Evolutionary conservation across 2,888 invertebrate species (phyloP).

Genomic region (Amphipyra tragopoginis): DNA sequence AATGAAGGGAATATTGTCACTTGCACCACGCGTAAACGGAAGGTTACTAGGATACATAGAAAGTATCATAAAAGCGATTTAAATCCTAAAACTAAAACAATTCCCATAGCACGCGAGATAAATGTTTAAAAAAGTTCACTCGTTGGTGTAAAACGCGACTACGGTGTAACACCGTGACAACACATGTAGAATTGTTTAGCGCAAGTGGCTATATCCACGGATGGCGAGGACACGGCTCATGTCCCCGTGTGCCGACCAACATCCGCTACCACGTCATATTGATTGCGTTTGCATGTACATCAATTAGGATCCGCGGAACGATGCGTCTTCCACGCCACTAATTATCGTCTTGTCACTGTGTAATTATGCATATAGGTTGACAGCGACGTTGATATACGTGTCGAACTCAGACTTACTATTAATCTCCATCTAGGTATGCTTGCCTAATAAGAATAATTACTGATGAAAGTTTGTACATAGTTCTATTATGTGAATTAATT

Average conservation of each 20-base stretch:
- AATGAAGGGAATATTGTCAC: no score
- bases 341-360: slow-evolving; percentile 85
- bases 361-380: slow-evolving; percentile 79
- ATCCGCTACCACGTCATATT: slow-evolving; percentile 83
- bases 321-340: slow-evolving; percentile 86
- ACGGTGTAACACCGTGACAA: slow-evolving; percentile 31
- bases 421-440: slow-evolving; percentile 42
- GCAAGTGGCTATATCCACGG: slow-evolving; percentile 40
- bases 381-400: slow-evolving; percentile 75
- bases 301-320: slow-evolving; percentile 86
- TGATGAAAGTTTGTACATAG: slow-evolving; percentile 3
- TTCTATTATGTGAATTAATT: no score
- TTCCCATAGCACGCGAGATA: background rate
- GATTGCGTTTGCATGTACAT: slow-evolving; percentile 89
- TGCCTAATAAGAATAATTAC: slow-evolving; percentile 12
- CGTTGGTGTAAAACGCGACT: slow-evolving; percentile 4
- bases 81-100: no score
- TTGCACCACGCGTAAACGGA: no score
- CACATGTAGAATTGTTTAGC: slow-evolving; percentile 45
- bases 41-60: no score
- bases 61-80: no score
- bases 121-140: background rate
- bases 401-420: slow-evolving; percentile 53
- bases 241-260: slow-evolving; percentile 71
- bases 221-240: slow-evolving; percentile 51